Percentiles rank a stretch among this genome's conserved stretches.
Evolutionary conservation across 1,140 invertebrate genomes (phyloP).

Genomic region (Drosophila azteca): DNA sequence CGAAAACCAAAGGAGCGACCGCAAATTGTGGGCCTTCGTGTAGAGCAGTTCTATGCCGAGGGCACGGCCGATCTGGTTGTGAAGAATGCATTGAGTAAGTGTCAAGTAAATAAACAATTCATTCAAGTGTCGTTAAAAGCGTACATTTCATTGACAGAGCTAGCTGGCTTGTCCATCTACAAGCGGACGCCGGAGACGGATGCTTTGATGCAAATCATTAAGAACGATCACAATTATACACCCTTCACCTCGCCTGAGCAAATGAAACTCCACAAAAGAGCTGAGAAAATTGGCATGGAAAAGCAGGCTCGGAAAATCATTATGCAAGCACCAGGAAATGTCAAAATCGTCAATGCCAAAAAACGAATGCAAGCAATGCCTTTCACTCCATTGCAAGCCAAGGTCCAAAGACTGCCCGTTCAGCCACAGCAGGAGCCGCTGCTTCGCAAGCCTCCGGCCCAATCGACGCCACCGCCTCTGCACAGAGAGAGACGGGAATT

Average conservation of each 20-base stretch:
- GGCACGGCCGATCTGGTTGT: slow-evolving; percentile 71
- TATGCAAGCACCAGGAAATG: slow-evolving; percentile 50
- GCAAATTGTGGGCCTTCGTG: slow-evolving; percentile 71
- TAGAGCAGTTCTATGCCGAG: slow-evolving; percentile 80
- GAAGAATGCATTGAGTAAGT: slow-evolving; percentile 79
- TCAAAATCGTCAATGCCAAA: slow-evolving; percentile 57
- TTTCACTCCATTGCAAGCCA: slow-evolving; percentile 27
- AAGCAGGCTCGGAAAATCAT: slow-evolving; percentile 56
- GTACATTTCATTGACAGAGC: slow-evolving; percentile 67
- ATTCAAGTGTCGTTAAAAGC: neutral
- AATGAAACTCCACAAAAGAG: slow-evolving; percentile 70
- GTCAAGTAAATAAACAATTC: neutral
- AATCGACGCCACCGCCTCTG: slow-evolving; percentile 24
- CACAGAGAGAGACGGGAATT: slow-evolving; percentile 43
- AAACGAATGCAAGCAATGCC: slow-evolving; percentile 46
- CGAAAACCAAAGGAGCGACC: slow-evolving; percentile 72
- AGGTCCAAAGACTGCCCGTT: slow-evolving; percentile 31
- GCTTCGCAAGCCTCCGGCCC: slow-evolving; percentile 1
- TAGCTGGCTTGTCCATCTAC: slow-evolving; percentile 68
- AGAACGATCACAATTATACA: slow-evolving; percentile 89
- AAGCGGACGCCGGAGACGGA: slow-evolving; percentile 71
- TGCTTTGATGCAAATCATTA: slow-evolving; percentile 83
- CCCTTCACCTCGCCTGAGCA: slow-evolving; percentile 86
- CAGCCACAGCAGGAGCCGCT: slow-evolving; percentile 21
- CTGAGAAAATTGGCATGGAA: slow-evolving; percentile 62